These are phyloP conservation scores for Pterobdella sp. DNA, from an alignment of 2,888 invertebrate species.

Conservation along the genomic window DNA sequence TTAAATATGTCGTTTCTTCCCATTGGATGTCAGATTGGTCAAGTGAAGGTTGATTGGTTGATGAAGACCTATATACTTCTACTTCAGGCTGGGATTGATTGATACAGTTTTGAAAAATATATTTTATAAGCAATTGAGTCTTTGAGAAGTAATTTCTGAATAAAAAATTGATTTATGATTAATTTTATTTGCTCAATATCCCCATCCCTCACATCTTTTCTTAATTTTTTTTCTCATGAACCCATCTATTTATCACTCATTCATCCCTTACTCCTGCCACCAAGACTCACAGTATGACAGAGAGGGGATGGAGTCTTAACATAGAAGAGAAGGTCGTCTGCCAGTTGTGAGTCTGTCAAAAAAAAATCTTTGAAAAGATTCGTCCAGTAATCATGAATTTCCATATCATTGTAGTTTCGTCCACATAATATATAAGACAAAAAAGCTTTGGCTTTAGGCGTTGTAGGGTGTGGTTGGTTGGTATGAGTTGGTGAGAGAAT, in stretches of 20 bases:
- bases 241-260: too few species aligned
- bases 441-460: background rate
- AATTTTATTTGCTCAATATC: background rate
- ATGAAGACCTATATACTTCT: constrained; percentile 93
- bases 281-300: background rate
- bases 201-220: background rate
- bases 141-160: background rate
- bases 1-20: constrained; percentile 98
- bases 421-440: constrained; percentile 9
- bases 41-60: constrained; percentile 80
- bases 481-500: background rate
- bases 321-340: constrained; percentile 88
- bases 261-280: too few species aligned
- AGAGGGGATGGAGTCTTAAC: constrained; percentile 57
- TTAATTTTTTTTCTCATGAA: too few species aligned
- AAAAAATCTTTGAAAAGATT: constrained; percentile 88
- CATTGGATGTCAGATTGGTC: constrained; percentile 93
- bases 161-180: background rate
- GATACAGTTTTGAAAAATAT: background rate
- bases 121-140: background rate
- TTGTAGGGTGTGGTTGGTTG: background rate
- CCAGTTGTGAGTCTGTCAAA: constrained; percentile 59
- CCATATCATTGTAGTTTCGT: background rate
- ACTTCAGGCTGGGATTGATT: constrained; percentile 52
- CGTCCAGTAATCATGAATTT: constrained; percentile 75